These are phyloP conservation scores for Antheraea assamensis DNA, from an alignment of 2,888 invertebrate species.

Conservation along the genomic window DNA sequence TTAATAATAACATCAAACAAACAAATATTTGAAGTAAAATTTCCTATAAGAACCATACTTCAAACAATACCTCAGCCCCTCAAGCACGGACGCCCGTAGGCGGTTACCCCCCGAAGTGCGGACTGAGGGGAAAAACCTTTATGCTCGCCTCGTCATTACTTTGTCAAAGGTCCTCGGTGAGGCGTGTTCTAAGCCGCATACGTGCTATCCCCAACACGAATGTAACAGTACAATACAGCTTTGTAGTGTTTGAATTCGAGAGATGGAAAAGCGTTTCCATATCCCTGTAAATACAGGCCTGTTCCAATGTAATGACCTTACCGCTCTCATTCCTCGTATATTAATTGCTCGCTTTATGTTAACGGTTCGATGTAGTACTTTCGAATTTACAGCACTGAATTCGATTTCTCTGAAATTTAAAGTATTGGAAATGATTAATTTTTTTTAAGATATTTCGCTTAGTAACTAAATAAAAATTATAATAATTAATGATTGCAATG, in stretches of 20 bases:
- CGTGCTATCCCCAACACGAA: slow-evolving; percentile 9
- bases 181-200: slow-evolving; percentile 15
- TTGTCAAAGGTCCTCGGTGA: slow-evolving; percentile 73
- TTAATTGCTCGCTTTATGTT: neutral
- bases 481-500: too few species aligned
- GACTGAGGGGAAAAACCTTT: slow-evolving; percentile 43
- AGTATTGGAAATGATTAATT: too few species aligned
- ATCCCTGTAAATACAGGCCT: neutral
- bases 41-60: slow-evolving; percentile 29
- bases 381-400: neutral
- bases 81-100: slow-evolving; percentile 44
- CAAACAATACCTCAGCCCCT: slow-evolving; percentile 47
- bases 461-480: too few species aligned
- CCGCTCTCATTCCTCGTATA: neutral
- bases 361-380: too few species aligned
- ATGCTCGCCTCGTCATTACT: slow-evolving; percentile 75
- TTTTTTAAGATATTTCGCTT: too few species aligned
- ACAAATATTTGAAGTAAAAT: slow-evolving; percentile 13
- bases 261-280: slow-evolving; percentile 12
- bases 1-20: slow-evolving; percentile 13
- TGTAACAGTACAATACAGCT: slow-evolving; percentile 10
- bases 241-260: slow-evolving; percentile 11
- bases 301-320: neutral
- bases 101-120: slow-evolving; percentile 27
- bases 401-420: too few species aligned